Evolutionary conservation across 92 coral and sea anemone species (phyloP).

Genomic region (Siderastrea siderea): DNA sequence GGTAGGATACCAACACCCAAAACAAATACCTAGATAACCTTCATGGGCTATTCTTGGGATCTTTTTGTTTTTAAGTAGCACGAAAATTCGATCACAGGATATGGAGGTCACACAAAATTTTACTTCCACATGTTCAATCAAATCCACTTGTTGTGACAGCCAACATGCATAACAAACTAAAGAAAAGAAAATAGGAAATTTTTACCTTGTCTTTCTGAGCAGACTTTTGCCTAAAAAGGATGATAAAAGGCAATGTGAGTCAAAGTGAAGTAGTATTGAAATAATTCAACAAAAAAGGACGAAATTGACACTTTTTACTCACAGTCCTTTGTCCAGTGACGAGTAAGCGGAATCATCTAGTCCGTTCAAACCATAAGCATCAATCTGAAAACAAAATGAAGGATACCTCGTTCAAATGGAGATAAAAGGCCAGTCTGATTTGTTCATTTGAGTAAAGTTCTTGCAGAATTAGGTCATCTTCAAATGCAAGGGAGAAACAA

Average conservation of each 20-base stretch:
- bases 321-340: slow-evolving; percentile 88
- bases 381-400: slow-evolving; percentile 26
- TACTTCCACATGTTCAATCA: not conserved
- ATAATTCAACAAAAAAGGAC: too few species aligned
- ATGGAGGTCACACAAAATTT: not conserved
- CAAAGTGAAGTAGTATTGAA: not conserved
- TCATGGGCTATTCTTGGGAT: too few species aligned
- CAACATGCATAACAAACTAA: not conserved
- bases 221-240: slow-evolving; percentile 80
- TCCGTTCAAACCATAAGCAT: slow-evolving; percentile 48
- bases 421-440: not conserved
- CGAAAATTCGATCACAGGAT: too few species aligned
- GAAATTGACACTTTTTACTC: slow-evolving; percentile 30
- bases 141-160: not conserved
- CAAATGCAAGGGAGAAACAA: too few species aligned
- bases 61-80: too few species aligned
- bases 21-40: too few species aligned
- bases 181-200: not conserved
- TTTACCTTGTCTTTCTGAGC: slow-evolving; percentile 88
- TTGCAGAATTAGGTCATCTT: too few species aligned
- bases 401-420: not conserved
- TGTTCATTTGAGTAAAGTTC: too few species aligned
- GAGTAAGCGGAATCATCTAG: slow-evolving; percentile 85
- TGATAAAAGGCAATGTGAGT: not conserved
- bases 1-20: too few species aligned